Conservation (phyloP, 2,888 invertebrate species). For the Andrena bucephala region DNA sequence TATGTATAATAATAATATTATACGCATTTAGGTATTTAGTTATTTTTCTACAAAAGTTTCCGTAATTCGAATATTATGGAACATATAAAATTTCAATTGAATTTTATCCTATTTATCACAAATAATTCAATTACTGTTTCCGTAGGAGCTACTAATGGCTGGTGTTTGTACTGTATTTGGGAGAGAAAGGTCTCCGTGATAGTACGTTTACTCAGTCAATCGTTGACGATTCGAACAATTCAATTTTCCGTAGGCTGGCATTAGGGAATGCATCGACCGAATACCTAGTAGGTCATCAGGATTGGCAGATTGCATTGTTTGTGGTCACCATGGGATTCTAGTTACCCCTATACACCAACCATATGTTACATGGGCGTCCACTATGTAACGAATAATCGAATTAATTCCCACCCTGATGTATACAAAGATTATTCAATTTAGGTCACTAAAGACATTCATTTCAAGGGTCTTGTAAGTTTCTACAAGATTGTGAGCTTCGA, state of each 20-base stretch:
- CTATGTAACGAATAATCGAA: neutral
- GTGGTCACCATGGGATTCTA: constrained; percentile 63
- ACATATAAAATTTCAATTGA: neutral
- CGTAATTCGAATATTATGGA: too few relatives aligned
- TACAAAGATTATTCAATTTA: neutral
- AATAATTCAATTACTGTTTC: neutral
- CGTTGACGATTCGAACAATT: constrained; percentile 66
- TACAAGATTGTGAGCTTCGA: too few relatives aligned
- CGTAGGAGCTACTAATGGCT: neutral
- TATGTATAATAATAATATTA: too few relatives aligned
- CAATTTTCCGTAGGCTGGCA: constrained; percentile 68
- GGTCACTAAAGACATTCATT: too few relatives aligned
- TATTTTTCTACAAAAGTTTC: too few relatives aligned
- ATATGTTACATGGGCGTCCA: constrained; percentile 57
- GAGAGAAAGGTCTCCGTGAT: constrained; percentile 7
- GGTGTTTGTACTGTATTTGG: neutral
- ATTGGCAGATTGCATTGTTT: constrained; percentile 48
- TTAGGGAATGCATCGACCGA: constrained; percentile 69
- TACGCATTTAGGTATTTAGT: too few relatives aligned
- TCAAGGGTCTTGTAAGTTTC: too few relatives aligned
- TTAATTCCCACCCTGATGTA: neutral
- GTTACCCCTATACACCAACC: constrained; percentile 65
- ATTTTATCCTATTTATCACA: neutral
- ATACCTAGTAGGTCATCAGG: constrained; percentile 53
- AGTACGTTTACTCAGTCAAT: constrained; percentile 49